Percentiles rank a stretch among this genome's conserved stretches.
phyloP scores from a whole-genome alignment of 2,888 invertebrate species.

The Hypselothyrea guttata region DNA sequence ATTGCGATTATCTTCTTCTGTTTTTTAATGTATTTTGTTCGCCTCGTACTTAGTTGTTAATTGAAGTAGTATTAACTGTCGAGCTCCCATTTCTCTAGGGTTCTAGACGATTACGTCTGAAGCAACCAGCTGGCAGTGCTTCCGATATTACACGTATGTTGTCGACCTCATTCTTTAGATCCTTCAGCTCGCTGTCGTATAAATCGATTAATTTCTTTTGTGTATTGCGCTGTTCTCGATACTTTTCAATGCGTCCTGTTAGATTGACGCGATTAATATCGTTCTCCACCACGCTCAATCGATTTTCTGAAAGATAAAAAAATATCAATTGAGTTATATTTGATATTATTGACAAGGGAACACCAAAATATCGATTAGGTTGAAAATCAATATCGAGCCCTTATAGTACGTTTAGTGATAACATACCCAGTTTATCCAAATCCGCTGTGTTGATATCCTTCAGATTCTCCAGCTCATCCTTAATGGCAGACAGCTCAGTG shows the following conservation, averaged over 20 bases:
- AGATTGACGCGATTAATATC: conserved; percentile 88
- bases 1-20: conserved; percentile 41
- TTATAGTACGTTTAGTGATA: rapidly evolving
- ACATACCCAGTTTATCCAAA: conserved; percentile 85
- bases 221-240: conserved; percentile 87
- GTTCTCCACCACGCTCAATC: conserved; percentile 87
- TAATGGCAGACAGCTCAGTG: conserved; percentile 89
- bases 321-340: no score
- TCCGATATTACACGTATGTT: conserved; percentile 92
- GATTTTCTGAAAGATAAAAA: conserved; percentile 83
- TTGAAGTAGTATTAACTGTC: conserved; percentile 60
- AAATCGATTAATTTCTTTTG: conserved; percentile 90
- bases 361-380: no score
- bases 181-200: conserved; percentile 89
- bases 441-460: conserved; percentile 88
- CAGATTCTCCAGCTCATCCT: conserved; percentile 88
- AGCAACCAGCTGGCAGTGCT: conserved; percentile 92
- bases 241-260: conserved; percentile 88
- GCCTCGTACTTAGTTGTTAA: conserved; percentile 59
- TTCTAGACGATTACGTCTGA: conserved; percentile 90
- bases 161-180: conserved; percentile 88
- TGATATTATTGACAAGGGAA: no score
- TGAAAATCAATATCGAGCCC: no score
- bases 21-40: conserved; percentile 31
- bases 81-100: conserved; percentile 63